Conservation (phyloP, 2,797 vertebrate species). For the Acanthopagrus latus region DNA sequence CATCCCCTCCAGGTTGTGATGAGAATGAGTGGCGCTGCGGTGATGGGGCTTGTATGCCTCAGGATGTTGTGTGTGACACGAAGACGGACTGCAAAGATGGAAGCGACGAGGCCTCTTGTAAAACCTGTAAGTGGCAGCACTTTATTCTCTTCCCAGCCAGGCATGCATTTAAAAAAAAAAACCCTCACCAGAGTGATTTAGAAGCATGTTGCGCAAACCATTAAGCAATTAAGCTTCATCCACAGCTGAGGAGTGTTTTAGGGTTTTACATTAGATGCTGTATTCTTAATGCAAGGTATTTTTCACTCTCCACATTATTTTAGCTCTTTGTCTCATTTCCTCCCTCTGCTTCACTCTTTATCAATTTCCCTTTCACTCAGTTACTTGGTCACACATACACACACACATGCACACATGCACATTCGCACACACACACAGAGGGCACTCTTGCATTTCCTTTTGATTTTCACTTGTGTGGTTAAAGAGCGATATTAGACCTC, state of each 20-base stretch:
- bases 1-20: conserved; percentile 74
- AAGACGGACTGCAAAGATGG: conserved; percentile 83
- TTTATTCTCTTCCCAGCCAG: conserved; percentile 12
- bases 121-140: conserved; percentile 64
- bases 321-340: conserved; percentile 16
- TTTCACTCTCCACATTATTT: conserved; percentile 19
- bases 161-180: neutral
- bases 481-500: conserved; percentile 76
- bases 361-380: conserved; percentile 52
- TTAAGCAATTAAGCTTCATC: conserved; percentile 49
- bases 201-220: conserved; percentile 42
- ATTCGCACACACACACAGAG: conserved; percentile 25
- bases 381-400: conserved; percentile 1
- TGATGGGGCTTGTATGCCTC: conserved; percentile 77
- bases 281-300: conserved; percentile 26
- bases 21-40: conserved; percentile 79
- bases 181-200: neutral
- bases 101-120: conserved; percentile 84
- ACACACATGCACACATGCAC: conserved; percentile 25
- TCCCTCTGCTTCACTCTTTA: conserved; percentile 39
- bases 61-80: conserved; percentile 79
- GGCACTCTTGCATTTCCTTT: conserved; percentile 58
- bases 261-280: conserved; percentile 18
- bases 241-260: conserved; percentile 3
- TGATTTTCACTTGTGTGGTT: conserved; percentile 77